Conservation (phyloP, 2,797 vertebrate species). For the Neosalanx taihuensis region DNA sequence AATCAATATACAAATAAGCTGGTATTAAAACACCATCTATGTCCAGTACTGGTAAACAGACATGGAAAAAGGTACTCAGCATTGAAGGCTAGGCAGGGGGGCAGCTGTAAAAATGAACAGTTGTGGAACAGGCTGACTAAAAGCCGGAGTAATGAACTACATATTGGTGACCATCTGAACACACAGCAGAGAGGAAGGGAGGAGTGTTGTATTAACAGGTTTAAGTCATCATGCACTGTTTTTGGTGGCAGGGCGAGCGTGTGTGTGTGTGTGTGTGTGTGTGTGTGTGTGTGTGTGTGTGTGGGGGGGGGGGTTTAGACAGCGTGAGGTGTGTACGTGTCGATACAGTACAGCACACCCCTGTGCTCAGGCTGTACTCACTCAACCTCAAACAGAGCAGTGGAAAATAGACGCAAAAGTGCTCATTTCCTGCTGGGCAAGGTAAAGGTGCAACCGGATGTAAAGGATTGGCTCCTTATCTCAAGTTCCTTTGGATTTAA, state of each 20-base stretch:
- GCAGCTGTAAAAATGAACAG: slow-evolving; percentile 52
- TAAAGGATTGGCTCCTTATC: background rate
- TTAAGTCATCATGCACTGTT: slow-evolving; percentile 23
- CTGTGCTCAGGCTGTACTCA: slow-evolving; percentile 16
- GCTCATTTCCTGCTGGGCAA: slow-evolving; percentile 47
- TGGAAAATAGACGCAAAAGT: slow-evolving; percentile 25
- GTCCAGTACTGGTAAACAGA: background rate
- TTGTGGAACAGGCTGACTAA: slow-evolving; percentile 26
- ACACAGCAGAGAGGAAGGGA: slow-evolving; percentile 16
- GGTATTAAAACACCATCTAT: background rate
- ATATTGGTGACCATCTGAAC: slow-evolving; percentile 35
- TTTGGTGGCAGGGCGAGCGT: background rate
- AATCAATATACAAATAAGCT: background rate
- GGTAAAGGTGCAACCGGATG: slow-evolving; percentile 26
- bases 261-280: slow-evolving; percentile 4
- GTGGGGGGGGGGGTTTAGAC: background rate
- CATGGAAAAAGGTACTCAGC: slow-evolving; percentile 22
- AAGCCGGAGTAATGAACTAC: slow-evolving; percentile 39
- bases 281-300: background rate
- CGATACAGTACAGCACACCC: background rate
- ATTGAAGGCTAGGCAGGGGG: slow-evolving; percentile 4
- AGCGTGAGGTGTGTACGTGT: no score
- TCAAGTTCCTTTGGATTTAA: background rate
- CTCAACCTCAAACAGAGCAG: slow-evolving; percentile 18
- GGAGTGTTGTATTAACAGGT: slow-evolving; percentile 33